These are phyloP conservation scores for Axis porcinus DNA, from an alignment of 2,113 vertebrate genomes.

Conservation along the genomic window DNA sequence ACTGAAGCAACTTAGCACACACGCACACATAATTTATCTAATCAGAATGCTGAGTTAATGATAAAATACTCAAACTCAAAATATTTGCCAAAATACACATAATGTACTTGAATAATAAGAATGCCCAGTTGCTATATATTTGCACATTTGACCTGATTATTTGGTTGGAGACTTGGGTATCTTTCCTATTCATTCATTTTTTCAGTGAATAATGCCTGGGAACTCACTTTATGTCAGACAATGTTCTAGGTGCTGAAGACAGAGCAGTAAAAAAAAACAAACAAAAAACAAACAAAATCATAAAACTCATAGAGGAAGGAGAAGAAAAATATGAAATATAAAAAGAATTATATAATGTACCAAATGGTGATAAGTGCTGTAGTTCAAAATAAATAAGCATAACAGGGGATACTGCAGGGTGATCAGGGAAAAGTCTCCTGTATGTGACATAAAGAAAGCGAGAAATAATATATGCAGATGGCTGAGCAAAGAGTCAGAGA, in stretches of 20 bases:
- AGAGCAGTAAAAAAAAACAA: neutral
- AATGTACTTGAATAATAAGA: neutral
- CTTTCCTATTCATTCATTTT: neutral
- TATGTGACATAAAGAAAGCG: neutral
- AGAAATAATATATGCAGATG: neutral
- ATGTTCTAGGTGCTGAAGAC: neutral
- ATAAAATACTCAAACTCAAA: slow-evolving; percentile 10
- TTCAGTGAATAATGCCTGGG: neutral
- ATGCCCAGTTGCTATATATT: neutral
- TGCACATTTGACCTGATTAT: neutral
- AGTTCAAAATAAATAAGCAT: neutral
- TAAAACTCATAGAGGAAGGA: neutral
- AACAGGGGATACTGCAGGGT: neutral
- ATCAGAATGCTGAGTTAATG: neutral
- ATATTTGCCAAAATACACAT: neutral
- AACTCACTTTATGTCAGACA: neutral
- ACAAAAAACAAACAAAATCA: neutral
- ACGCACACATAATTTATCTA: neutral
- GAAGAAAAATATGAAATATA: neutral
- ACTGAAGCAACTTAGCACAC: neutral
- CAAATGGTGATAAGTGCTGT: neutral
- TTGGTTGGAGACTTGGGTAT: neutral
- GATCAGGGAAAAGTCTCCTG: neutral
- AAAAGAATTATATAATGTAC: neutral
- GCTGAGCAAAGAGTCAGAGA: neutral